Evolutionary conservation across 2,888 invertebrate species (phyloP), one percentile per base, ranked within the genome.

Genomic region (Tortricodes alternella): DNA sequence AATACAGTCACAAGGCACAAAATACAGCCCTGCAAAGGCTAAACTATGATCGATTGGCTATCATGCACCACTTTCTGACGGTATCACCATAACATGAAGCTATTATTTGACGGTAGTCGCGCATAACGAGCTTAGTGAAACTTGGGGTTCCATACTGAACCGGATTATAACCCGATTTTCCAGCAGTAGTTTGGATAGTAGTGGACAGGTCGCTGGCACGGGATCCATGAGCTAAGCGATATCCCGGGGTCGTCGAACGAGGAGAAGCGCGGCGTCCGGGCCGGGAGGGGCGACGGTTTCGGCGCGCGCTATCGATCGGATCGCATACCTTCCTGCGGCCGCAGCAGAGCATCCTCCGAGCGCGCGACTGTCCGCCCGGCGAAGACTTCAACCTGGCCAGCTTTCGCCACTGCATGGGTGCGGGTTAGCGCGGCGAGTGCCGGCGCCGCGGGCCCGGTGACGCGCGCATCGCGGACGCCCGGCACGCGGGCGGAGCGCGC

Each of bases 341-440:
- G 94, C 96, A 96, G 94, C 96, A 96, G 93, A 96, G 96, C 96
- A 96, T 96, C 93, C 94, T 95, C 93, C 95, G 94, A 93, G 95
- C 95, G 92, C 94, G 94, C 83, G 89, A 89, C 80, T 84, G 89
- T 81, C 89, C 90, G 86, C 90, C 89, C 91, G 93, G 92, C 92
- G 93, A 92, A 92, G 93, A 92, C 92, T 93, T 93, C 92, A 93
- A 93, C 92, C 94, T 94, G 92, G 94, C 94, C 90, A 95, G 93
- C 93, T 94, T 95, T 92, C 94, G 93, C 95, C 95, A 95, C 95
- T 95, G 95, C 95, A 94, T 95, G 93, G 93, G 93, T 92, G 88
- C 92, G 85, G 91, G 90, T 91, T 92, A 93, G 90, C 92, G 92
- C 92, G 91, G 91, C 92, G 89, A 87, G 85, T 83, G 89, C 80